Percentiles rank a stretch among this genome's conserved stretches.
Conservation (phyloP, 2,888 invertebrate genomes). For the Pyralis farinalis region DNA sequence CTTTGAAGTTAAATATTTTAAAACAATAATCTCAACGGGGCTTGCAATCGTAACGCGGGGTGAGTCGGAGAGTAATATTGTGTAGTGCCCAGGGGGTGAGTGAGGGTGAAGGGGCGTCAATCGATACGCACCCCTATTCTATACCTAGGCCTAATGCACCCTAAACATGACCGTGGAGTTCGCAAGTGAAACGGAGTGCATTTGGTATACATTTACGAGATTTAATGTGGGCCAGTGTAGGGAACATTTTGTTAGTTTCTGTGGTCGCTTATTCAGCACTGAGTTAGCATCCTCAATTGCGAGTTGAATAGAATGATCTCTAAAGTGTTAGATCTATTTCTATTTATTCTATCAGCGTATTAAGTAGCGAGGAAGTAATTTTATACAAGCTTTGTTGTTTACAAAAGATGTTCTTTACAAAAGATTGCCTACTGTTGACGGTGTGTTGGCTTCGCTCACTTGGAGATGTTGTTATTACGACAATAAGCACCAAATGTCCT, state of each 20-base stretch:
- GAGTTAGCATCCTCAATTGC: no score
- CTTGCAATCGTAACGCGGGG: constrained; percentile 62
- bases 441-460: no score
- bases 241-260: constrained; percentile 1
- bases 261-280: background rate
- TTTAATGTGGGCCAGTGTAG: constrained; percentile 3
- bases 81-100: constrained; percentile 41
- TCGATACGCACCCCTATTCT: constrained; percentile 71
- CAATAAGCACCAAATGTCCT: no score
- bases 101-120: constrained; percentile 46
- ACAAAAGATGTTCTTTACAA: no score
- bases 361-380: no score
- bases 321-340: no score
- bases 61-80: constrained; percentile 53
- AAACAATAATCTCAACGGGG: constrained; percentile 50
- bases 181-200: constrained; percentile 8
- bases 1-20: constrained; percentile 34
- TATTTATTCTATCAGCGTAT: no score
- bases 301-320: no score
- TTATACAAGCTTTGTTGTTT: no score
- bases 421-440: no score
- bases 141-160: constrained; percentile 63
- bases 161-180: constrained; percentile 33
- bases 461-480: no score
- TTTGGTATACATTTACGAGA: constrained; percentile 3